Evolutionary conservation across 2,113 vertebrate genomes (phyloP).

Genomic region (Seriola dumerili): DNA sequence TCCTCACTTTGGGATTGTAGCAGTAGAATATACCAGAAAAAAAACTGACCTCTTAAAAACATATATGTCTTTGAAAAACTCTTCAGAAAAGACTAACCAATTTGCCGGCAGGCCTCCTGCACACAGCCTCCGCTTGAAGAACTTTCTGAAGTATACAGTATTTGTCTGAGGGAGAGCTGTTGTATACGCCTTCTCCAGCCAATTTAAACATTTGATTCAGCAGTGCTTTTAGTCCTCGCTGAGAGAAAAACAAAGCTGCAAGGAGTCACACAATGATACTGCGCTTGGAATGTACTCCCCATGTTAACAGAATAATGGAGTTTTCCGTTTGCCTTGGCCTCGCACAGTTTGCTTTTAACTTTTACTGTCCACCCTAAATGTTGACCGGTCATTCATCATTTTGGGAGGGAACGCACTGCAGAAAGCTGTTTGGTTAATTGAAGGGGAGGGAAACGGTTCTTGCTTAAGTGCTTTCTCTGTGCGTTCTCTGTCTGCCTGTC

Average conservation of each 20-base stretch:
- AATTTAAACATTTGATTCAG: constrained; percentile 74
- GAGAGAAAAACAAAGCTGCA: constrained; percentile 66
- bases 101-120: constrained; percentile 39
- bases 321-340: constrained; percentile 59
- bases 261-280: constrained; percentile 47
- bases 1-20: background rate
- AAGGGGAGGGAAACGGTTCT: constrained; percentile 33
- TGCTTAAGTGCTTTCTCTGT: constrained; percentile 49
- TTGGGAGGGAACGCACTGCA: constrained; percentile 24
- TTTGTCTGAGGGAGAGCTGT: constrained; percentile 51
- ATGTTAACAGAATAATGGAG: constrained; percentile 60
- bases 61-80: constrained; percentile 20
- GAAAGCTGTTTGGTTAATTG: constrained; percentile 59
- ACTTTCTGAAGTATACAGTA: constrained; percentile 58
- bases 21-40: background rate
- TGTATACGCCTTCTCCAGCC: constrained; percentile 63
- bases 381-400: constrained; percentile 67
- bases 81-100: constrained; percentile 38
- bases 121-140: constrained; percentile 42
- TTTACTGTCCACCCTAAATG: constrained; percentile 46
- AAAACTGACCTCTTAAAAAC: constrained; percentile 21
- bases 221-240: constrained; percentile 60
- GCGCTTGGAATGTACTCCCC: constrained; percentile 57
- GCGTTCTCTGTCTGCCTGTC: constrained; percentile 26
- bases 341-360: constrained; percentile 52